Conservation (phyloP, 2,888 invertebrate species). For the Lasioglossum lativentre region DNA sequence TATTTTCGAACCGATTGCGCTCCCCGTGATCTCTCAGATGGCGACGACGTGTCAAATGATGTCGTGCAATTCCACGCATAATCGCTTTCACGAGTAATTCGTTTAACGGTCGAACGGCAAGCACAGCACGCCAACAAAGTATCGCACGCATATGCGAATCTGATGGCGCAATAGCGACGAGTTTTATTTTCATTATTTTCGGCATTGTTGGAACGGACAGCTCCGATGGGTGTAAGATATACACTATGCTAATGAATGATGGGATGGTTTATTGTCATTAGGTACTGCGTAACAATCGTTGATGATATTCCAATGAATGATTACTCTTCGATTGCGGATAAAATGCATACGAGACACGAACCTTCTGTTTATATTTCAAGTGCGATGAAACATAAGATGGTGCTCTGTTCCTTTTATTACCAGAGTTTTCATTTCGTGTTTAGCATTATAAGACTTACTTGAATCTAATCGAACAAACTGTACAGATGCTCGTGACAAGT, state of each 20-base stretch:
- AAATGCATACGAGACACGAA: not conserved
- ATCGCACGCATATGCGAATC: conserved; percentile 37
- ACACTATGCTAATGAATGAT: conserved; percentile 13
- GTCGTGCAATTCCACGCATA: conserved; percentile 58
- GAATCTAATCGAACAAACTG: not conserved
- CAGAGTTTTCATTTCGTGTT: not conserved
- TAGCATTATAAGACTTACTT: not conserved
- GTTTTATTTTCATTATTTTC: not conserved
- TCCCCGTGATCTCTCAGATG: conserved; percentile 32
- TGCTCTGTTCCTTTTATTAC: not conserved
- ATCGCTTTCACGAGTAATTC: conserved; percentile 67
- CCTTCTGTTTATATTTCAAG: not conserved
- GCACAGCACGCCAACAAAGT: conserved; percentile 16
- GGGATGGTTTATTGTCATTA: not conserved
- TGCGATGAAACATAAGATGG: not conserved
- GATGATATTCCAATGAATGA: not conserved
- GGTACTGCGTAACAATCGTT: not conserved
- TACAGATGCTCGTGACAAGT: not conserved
- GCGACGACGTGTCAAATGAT: conserved; percentile 64
- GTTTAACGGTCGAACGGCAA: conserved; percentile 62
- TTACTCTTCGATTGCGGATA: not conserved
- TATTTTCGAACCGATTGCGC: conserved; percentile 27
- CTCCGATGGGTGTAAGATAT: not conserved
- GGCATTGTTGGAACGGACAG: not conserved
- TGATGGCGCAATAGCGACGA: conserved; percentile 6